A percentile compares a stretch with the other conserved stretches of the same genome.
Evolutionary conservation across 2,113 vertebrate genomes (phyloP).

Genomic region (Edolisoma coerulescens): DNA sequence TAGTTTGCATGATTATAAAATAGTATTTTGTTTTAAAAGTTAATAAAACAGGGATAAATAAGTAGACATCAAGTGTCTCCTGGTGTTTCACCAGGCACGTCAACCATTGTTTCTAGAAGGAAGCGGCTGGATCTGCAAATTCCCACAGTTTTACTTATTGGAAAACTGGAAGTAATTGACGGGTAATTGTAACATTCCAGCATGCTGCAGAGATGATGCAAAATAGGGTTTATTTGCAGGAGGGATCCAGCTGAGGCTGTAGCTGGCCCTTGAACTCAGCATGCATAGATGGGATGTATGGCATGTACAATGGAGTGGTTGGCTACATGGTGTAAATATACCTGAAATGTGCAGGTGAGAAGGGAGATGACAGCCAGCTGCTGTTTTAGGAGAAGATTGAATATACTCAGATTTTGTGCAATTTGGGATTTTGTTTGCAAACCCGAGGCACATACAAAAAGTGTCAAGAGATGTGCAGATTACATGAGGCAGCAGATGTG

Average conservation of each 20-base stretch:
- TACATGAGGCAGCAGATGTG: background rate
- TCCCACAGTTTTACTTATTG: background rate
- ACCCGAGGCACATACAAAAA: background rate
- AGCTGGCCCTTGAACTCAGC: background rate
- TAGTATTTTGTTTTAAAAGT: conserved; percentile 5
- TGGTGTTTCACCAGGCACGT: background rate
- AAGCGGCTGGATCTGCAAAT: background rate
- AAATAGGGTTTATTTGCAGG: background rate
- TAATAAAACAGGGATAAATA: background rate
- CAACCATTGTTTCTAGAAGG: background rate
- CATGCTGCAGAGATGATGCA: background rate
- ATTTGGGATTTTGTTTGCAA: background rate
- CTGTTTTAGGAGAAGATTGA: background rate
- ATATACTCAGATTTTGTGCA: background rate
- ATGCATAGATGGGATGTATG: background rate
- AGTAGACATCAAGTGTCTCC: background rate
- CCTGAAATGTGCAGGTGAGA: background rate
- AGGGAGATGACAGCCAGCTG: background rate
- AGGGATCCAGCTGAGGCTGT: background rate
- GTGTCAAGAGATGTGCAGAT: background rate
- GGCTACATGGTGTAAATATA: fast-evolving
- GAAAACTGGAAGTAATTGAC: background rate
- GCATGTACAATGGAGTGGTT: background rate
- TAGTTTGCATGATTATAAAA: conserved; percentile 17
- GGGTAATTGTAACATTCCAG: background rate